phyloP scores from a whole-genome alignment of 2,888 invertebrate species.

The Lysandra coridon region DNA sequence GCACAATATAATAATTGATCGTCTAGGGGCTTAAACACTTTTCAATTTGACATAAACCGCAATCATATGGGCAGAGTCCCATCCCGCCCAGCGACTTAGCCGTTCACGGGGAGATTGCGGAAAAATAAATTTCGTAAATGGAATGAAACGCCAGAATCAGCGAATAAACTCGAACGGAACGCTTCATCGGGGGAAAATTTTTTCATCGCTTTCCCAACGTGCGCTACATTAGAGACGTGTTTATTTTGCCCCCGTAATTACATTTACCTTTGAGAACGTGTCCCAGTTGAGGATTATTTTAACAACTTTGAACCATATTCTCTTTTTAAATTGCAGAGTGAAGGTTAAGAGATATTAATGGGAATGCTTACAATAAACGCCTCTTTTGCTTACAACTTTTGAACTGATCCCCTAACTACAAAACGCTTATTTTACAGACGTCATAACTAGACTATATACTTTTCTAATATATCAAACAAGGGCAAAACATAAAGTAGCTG shows the following conservation, averaged over 20 bases:
- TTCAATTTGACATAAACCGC: constrained; percentile 49
- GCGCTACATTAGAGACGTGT: constrained; percentile 11
- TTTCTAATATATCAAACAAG: no score
- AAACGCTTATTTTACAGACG: no score
- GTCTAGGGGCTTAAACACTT: constrained; percentile 25
- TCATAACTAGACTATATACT: no score
- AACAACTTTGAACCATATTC: neutral
- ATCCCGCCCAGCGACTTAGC: constrained; percentile 50
- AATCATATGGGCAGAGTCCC: constrained; percentile 52
- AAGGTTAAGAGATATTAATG: neutral
- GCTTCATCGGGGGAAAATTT: constrained; percentile 39
- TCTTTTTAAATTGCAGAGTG: neutral
- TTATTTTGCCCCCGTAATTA: constrained; percentile 24
- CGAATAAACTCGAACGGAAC: constrained; percentile 47
- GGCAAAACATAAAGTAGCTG: no score
- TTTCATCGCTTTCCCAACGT: neutral
- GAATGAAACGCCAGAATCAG: constrained; percentile 51
- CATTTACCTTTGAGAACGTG: constrained; percentile 2
- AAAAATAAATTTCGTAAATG: constrained; percentile 60
- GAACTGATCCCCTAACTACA: neutral
- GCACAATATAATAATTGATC: no score
- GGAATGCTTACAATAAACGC: neutral
- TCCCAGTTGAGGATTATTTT: constrained; percentile 7
- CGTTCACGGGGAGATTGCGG: constrained; percentile 56
- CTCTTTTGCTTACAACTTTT: neutral